A percentile compares a stretch with the other conserved stretches of the same genome.
These are phyloP conservation scores for Drosophila longiperda DNA, from an alignment of 2,888 invertebrate genomes.

Conservation along the genomic window DNA sequence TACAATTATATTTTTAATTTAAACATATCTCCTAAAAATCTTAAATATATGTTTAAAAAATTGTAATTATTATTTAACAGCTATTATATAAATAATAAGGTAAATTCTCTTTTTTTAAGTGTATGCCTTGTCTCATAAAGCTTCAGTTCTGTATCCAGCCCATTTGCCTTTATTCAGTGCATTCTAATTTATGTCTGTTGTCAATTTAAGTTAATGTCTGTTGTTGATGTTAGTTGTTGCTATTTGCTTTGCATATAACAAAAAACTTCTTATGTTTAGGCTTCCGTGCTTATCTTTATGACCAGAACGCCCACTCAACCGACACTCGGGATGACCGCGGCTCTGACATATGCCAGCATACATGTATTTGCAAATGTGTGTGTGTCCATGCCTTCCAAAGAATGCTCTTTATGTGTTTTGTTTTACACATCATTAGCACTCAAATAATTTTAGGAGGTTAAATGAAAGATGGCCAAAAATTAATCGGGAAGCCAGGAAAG, in stretches of 20 bases:
- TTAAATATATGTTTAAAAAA: no score
- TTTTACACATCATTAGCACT: conserved; percentile 67
- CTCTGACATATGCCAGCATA: conserved; percentile 44
- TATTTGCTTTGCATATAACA: conserved; percentile 18
- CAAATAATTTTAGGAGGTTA: conserved; percentile 32
- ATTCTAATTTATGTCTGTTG: neutral
- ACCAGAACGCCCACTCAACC: conserved; percentile 42
- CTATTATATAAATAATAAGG: neutral
- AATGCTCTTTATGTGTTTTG: conserved; percentile 50
- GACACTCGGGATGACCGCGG: conserved; percentile 40
- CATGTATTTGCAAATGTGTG: neutral
- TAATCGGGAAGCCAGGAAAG: conserved; percentile 47
- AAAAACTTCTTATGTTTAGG: conserved; percentile 43
- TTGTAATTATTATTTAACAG: neutral
- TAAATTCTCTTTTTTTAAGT: neutral
- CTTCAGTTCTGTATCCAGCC: neutral
- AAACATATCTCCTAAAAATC: no score
- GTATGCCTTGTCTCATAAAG: neutral
- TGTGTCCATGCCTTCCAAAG: conserved; percentile 26
- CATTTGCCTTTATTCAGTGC: neutral
- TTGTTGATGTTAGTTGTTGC: conserved; percentile 29
- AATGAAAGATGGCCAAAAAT: conserved; percentile 24
- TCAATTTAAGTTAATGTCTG: conserved; percentile 19
- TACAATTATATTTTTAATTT: neutral
- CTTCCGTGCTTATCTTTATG: conserved; percentile 62